These are phyloP conservation scores for Pheosia gnoma DNA, from an alignment of 2,888 invertebrate genomes.

Conservation along the genomic window DNA sequence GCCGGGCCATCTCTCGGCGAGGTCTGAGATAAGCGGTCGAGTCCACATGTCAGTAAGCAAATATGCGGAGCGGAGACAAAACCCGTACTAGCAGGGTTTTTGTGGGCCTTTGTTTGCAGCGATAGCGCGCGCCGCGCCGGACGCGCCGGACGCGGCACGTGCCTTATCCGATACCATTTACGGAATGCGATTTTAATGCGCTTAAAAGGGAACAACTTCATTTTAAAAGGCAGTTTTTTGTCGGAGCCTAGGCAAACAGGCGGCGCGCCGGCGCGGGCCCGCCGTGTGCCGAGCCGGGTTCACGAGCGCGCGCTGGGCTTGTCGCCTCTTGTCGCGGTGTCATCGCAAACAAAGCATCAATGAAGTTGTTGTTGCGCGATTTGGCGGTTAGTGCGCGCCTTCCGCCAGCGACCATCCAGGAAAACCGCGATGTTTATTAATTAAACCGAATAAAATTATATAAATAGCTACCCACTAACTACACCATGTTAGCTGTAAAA, in stretches of 20 bases:
- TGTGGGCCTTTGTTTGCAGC: slow-evolving; percentile 16
- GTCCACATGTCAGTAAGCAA: slow-evolving; percentile 36
- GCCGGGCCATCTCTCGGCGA: slow-evolving; percentile 21
- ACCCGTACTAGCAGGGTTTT: slow-evolving; percentile 23
- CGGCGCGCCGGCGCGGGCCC: slow-evolving; percentile 13
- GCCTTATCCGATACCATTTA: slow-evolving; percentile 76
- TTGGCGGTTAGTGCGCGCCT: slow-evolving; percentile 7
- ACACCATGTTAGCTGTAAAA: neutral
- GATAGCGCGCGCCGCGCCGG: slow-evolving; percentile 34
- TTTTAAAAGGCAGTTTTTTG: slow-evolving; percentile 66
- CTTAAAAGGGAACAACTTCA: slow-evolving; percentile 68
- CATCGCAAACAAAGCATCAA: neutral
- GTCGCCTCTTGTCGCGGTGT: slow-evolving; percentile 9
- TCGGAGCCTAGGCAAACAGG: slow-evolving; percentile 41
- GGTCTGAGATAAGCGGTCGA: slow-evolving; percentile 20
- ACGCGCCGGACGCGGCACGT: slow-evolving; percentile 63
- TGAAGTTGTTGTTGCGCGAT: neutral
- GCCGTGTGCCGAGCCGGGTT: neutral
- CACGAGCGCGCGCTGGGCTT: neutral
- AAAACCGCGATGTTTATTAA: slow-evolving; percentile 33
- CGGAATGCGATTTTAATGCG: slow-evolving; percentile 76
- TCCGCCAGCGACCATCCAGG: slow-evolving; percentile 17
- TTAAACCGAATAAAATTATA: slow-evolving; percentile 9
- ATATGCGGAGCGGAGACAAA: slow-evolving; percentile 26
- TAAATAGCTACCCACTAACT: neutral